A percentile compares a stretch with the other conserved stretches of the same genome.
These are phyloP conservation scores for Hyla sarda DNA, from an alignment of 2,113 vertebrate species.

Conservation along the genomic window DNA sequence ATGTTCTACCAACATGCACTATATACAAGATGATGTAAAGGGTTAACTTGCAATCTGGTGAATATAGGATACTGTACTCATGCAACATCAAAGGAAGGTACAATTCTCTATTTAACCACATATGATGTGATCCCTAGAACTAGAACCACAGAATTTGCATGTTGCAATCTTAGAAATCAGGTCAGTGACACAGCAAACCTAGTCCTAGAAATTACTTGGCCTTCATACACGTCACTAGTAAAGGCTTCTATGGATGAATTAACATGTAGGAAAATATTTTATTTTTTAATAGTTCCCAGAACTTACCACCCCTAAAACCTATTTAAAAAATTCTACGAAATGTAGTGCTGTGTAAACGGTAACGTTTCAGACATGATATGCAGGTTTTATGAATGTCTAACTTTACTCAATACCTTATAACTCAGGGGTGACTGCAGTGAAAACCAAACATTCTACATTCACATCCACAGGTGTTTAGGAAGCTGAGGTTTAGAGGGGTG, in stretches of 20 bases:
- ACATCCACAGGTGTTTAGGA: no score
- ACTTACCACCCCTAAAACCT: neutral
- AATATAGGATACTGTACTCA: neutral
- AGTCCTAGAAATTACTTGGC: neutral
- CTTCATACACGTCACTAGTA: neutral
- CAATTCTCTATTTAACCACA: neutral
- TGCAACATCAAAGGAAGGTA: neutral
- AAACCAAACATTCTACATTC: no score
- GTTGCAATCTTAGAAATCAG: neutral
- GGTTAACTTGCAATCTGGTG: neutral
- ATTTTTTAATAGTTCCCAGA: neutral
- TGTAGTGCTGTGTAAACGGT: neutral
- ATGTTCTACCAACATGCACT: neutral
- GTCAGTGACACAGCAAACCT: neutral
- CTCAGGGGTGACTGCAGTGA: no score
- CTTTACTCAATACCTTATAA: no score
- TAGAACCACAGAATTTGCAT: neutral
- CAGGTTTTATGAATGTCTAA: neutral
- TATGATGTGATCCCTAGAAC: neutral
- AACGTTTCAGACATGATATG: neutral
- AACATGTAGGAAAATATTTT: neutral
- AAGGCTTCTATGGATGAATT: neutral
- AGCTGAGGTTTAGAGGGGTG: no score
- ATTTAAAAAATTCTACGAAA: neutral
- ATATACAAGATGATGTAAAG: neutral